Conservation (phyloP, 2,797 vertebrate genomes). For the Karalla daura region DNA sequence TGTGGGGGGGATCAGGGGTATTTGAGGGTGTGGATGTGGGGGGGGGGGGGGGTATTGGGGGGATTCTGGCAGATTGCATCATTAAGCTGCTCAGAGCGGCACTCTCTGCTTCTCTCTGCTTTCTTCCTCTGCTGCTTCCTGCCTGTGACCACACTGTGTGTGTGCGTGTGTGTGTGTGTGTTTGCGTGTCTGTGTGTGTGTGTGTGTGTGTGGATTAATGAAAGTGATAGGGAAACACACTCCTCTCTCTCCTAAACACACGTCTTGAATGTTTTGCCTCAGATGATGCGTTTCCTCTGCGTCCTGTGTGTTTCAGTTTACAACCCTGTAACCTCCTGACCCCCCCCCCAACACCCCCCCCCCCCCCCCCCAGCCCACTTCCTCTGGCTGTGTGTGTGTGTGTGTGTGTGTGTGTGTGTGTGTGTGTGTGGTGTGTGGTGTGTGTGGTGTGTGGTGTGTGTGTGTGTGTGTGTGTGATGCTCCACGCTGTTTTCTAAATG, state of each 20-base stretch:
- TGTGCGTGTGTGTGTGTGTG: too few species aligned
- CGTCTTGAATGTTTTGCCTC: conserved; percentile 26
- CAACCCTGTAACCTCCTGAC: conserved; percentile 13
- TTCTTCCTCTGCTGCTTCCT: conserved; percentile 18
- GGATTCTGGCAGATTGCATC: conserved; percentile 72
- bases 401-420: too few species aligned
- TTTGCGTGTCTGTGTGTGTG: too few species aligned
- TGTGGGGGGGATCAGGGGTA: neutral
- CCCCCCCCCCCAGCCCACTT: too few species aligned
- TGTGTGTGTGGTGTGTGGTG: too few species aligned
- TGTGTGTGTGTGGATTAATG: too few species aligned
- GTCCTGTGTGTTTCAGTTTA: neutral
- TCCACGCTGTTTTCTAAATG: too few species aligned
- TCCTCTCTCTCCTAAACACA: conserved; percentile 7
- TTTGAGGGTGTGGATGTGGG: neutral
- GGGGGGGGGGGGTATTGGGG: neutral
- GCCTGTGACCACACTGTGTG: too few species aligned
- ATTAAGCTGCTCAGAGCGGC: conserved; percentile 63
- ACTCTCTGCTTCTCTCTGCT: conserved; percentile 42
- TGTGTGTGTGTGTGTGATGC: too few species aligned
- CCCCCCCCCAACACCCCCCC: too few species aligned
- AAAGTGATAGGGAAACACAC: conserved; percentile 18
- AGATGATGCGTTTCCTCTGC: conserved; percentile 17
- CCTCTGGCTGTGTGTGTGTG: too few species aligned
- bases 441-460: too few species aligned